Conservation (phyloP, 2,797 vertebrate species). For the Pelodytes ibericus region DNA sequence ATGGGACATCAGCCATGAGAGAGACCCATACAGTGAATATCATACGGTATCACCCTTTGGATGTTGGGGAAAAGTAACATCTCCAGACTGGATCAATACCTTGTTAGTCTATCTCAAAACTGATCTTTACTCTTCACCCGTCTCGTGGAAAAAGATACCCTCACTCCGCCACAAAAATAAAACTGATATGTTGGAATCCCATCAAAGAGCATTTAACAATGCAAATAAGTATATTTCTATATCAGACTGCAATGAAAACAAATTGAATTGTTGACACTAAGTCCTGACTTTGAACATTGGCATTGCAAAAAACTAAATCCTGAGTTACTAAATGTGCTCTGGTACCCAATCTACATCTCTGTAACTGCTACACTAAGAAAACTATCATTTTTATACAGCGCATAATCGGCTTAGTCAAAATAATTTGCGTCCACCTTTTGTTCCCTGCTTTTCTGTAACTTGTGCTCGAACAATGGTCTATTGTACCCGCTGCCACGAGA, state of each 20-base stretch:
- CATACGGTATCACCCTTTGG: too few species aligned
- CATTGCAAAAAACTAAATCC: background rate
- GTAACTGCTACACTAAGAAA: slow-evolving; percentile 8
- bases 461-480: slow-evolving; percentile 20
- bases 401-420: slow-evolving; percentile 34
- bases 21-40: too few species aligned
- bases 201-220: too few species aligned
- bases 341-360: background rate
- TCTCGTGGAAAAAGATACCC: too few species aligned
- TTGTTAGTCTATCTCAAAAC: too few species aligned
- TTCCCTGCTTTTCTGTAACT: background rate
- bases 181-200: too few species aligned
- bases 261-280: slow-evolving; percentile 19
- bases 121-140: too few species aligned
- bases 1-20: too few species aligned
- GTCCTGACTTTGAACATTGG: slow-evolving; percentile 2
- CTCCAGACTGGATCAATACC: too few species aligned
- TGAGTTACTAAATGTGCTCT: slow-evolving; percentile 30
- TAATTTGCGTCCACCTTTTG: slow-evolving; percentile 21
- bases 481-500: slow-evolving; percentile 14
- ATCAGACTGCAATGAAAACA: slow-evolving; percentile 7
- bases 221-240: too few species aligned
- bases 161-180: too few species aligned
- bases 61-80: too few species aligned
- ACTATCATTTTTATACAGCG: slow-evolving; percentile 14